Conservation (phyloP, 2,797 vertebrate species). For the Cuculus canorus region DNA sequence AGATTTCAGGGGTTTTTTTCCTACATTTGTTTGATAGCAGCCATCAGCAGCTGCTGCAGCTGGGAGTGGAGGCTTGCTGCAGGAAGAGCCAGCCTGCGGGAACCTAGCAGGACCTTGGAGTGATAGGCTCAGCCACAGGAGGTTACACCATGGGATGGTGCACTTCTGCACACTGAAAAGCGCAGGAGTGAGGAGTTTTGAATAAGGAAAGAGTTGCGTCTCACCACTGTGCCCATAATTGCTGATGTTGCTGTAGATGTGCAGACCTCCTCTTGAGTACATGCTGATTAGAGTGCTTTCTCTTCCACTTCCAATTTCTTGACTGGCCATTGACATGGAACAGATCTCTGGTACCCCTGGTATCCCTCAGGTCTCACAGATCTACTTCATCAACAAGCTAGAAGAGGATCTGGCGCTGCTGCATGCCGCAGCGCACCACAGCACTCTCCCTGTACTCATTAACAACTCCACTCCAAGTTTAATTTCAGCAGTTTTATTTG, state of each 20-base stretch:
- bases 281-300: not conserved
- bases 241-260: not conserved
- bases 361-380: not conserved
- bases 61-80: not conserved
- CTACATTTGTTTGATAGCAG: not conserved
- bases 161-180: not conserved
- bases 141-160: not conserved
- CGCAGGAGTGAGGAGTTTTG: not conserved
- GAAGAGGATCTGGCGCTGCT: not conserved
- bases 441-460: not conserved
- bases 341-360: fast-evolving
- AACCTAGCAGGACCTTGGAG: not conserved
- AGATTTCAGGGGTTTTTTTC: not conserved
- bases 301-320: not conserved
- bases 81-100: not conserved
- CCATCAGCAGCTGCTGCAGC: not conserved
- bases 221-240: fast-evolving
- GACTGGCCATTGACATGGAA: not conserved
- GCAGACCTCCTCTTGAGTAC: not conserved
- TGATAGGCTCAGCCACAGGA: not conserved
- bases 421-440: not conserved
- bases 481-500: not conserved
- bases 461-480: not conserved
- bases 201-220: fast-evolving
- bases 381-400: not conserved